phyloP scores from a whole-genome alignment of 2,888 invertebrate species.

The Andrena trimmerana region DNA sequence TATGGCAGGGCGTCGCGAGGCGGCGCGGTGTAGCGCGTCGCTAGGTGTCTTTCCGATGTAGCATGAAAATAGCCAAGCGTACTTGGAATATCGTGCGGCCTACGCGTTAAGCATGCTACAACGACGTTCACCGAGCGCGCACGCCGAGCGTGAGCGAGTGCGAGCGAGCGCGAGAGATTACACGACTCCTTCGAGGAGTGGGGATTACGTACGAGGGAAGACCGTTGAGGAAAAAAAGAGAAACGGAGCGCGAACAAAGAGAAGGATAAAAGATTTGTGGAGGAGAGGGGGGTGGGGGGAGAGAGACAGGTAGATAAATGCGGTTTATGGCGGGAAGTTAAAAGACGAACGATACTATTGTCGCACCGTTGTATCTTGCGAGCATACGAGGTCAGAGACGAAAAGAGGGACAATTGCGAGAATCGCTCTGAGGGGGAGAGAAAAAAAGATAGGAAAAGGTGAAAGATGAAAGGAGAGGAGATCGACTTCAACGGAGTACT shows the following conservation, averaged over 20 bases:
- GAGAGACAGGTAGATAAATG: constrained; percentile 57
- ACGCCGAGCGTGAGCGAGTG: constrained; percentile 30
- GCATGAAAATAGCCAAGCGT: constrained; percentile 78
- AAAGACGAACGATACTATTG: constrained; percentile 60
- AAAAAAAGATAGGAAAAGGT: constrained; percentile 49
- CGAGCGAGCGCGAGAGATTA: constrained; percentile 56
- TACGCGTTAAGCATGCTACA: constrained; percentile 77
- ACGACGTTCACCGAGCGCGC: constrained; percentile 59
- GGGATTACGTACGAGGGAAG: constrained; percentile 36
- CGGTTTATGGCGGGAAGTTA: constrained; percentile 43
- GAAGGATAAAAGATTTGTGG: constrained; percentile 15
- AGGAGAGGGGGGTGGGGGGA: constrained; percentile 15
- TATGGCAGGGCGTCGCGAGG: constrained; percentile 1
- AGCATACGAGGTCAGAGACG: constrained; percentile 64
- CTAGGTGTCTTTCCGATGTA: constrained; percentile 73
- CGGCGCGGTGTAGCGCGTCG: constrained; percentile 44
- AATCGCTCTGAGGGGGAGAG: constrained; percentile 46
- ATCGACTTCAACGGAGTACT: constrained; percentile 13
- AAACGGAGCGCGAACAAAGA: constrained; percentile 31
- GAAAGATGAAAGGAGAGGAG: constrained; percentile 39
- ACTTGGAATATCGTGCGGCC: constrained; percentile 78
- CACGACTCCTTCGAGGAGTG: constrained; percentile 26
- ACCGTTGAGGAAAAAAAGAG: constrained; percentile 44
- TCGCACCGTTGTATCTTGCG: constrained; percentile 59
- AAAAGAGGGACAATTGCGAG: constrained; percentile 61